These are phyloP conservation scores for Molorchus minor DNA, from an alignment of 2,888 invertebrate genomes.

Conservation along the genomic window DNA sequence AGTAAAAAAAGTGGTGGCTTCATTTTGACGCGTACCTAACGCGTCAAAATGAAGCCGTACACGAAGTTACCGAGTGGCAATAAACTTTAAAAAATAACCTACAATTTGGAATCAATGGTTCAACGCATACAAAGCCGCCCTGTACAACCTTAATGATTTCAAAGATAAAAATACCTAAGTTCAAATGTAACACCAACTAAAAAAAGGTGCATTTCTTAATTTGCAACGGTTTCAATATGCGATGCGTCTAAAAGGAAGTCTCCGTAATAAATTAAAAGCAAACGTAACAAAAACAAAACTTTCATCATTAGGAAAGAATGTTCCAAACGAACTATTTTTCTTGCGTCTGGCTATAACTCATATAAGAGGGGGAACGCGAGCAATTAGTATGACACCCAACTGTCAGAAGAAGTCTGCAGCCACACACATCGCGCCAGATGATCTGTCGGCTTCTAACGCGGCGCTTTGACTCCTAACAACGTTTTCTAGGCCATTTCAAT, in stretches of 20 bases:
- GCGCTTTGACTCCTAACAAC: slow-evolving; percentile 32
- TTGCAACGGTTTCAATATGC: not conserved
- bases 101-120: too few species aligned
- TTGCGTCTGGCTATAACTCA: slow-evolving; percentile 52
- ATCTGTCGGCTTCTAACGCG: slow-evolving; percentile 37
- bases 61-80: too few species aligned
- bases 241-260: slow-evolving; percentile 8
- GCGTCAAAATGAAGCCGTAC: too few species aligned
- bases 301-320: slow-evolving; percentile 53
- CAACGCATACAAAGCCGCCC: too few species aligned
- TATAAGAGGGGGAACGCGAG: slow-evolving; percentile 52
- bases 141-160: too few species aligned
- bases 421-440: slow-evolving; percentile 56
- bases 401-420: slow-evolving; percentile 54
- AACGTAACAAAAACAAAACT: slow-evolving; percentile 44
- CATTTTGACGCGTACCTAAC: too few species aligned
- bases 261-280: slow-evolving; percentile 11
- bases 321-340: slow-evolving; percentile 55
- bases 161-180: not conserved
- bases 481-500: slow-evolving; percentile 47
- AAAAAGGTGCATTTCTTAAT: not conserved
- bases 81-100: too few species aligned
- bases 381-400: slow-evolving; percentile 61
- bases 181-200: too few species aligned
- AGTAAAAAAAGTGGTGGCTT: too few species aligned